A percentile compares a stretch with the other conserved stretches of the same genome.
Conservation (phyloP, 37 sponge, comb jelly and placozoan species). For the Diacarnus erythraeanus region DNA sequence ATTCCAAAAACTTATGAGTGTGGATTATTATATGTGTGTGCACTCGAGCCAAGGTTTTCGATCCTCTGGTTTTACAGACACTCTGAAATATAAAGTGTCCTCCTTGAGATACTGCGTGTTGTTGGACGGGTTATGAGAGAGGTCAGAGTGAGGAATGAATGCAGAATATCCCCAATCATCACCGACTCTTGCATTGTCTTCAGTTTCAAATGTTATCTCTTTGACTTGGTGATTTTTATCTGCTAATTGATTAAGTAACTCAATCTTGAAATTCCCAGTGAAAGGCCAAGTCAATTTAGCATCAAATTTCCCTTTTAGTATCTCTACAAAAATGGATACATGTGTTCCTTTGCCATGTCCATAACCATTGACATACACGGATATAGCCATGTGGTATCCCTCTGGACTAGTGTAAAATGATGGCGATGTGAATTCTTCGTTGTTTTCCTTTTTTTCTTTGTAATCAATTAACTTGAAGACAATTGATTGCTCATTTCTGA, state of each 20-base stretch:
- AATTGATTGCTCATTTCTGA: neutral
- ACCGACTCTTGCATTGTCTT: neutral
- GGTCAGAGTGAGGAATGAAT: neutral
- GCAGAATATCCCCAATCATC: neutral
- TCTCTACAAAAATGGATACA: conserved; percentile 13
- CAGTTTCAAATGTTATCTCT: neutral
- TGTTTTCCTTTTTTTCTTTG: neutral
- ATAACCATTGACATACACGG: conserved; percentile 7
- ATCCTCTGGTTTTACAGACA: neutral
- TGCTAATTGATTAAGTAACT: no score
- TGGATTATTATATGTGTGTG: no score
- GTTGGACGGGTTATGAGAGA: neutral
- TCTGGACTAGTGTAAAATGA: conserved; percentile 24
- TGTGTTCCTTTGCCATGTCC: no score
- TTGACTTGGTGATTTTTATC: neutral
- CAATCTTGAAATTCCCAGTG: neutral
- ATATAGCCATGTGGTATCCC: conserved; percentile 40
- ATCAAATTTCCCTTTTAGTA: conserved; percentile 24
- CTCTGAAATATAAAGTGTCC: conserved; percentile 9
- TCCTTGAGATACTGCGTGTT: conserved; percentile 11
- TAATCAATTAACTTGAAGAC: neutral
- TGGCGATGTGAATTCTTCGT: neutral
- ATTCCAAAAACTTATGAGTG: no score
- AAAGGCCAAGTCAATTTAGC: conserved; percentile 18
- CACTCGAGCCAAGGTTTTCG: conserved; percentile 5